Evolutionary conservation across 2,797 vertebrate species (phyloP).

Genomic region (Oophaga sylvatica): DNA sequence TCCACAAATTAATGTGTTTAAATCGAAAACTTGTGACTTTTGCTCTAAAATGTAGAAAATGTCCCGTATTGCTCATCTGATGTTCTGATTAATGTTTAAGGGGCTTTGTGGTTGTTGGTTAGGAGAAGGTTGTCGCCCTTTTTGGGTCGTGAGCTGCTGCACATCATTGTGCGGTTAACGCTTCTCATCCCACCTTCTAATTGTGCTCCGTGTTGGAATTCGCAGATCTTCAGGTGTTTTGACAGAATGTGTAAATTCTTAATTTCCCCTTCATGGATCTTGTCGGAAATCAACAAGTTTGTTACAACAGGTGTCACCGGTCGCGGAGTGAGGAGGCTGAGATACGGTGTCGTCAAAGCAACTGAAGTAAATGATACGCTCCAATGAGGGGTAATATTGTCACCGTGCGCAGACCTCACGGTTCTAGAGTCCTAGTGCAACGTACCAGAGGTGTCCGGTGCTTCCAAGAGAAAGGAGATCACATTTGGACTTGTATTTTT

Average conservation of each 20-base stretch:
- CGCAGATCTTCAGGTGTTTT: conserved; percentile 7
- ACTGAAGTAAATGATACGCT: background rate
- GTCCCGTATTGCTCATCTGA: background rate
- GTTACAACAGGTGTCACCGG: background rate
- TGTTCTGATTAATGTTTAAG: background rate
- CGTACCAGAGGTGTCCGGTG: background rate
- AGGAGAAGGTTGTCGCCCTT: background rate
- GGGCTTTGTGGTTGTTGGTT: background rate
- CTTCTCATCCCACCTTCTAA: background rate
- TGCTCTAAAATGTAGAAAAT: too few relatives aligned
- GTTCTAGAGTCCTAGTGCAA: background rate
- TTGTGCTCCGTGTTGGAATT: background rate
- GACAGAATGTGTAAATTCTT: conserved; percentile 2
- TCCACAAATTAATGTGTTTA: too few relatives aligned
- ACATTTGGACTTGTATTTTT: background rate
- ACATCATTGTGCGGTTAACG: background rate
- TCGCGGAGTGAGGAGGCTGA: background rate
- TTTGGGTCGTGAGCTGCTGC: background rate
- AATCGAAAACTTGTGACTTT: too few relatives aligned
- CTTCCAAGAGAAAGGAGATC: background rate
- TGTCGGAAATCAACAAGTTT: conserved; percentile 13
- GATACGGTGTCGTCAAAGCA: background rate
- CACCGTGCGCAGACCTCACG: background rate
- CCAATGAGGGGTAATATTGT: background rate
- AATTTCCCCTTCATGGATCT: background rate